Evolutionary conservation across 2,113 vertebrate genomes (phyloP).

Genomic region (Ceyx margarethae): DNA sequence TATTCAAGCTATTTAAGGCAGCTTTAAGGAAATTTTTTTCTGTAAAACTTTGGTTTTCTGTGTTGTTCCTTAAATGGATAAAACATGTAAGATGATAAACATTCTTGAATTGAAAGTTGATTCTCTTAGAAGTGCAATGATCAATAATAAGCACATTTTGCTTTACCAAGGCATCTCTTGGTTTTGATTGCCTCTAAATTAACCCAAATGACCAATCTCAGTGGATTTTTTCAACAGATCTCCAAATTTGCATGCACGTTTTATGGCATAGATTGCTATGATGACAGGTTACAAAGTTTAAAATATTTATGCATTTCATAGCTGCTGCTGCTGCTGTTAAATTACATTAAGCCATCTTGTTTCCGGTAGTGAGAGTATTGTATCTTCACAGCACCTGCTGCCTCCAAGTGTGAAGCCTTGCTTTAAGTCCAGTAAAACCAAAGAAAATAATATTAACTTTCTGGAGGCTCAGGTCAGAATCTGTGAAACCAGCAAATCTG

Average conservation of each 20-base stretch:
- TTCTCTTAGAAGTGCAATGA: background rate
- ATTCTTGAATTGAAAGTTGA: background rate
- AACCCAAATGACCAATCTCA: background rate
- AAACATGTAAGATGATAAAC: background rate
- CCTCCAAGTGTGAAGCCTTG: constrained; percentile 1
- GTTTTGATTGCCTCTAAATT: background rate
- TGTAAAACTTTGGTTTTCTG: background rate
- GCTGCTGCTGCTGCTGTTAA: background rate
- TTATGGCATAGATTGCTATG: background rate
- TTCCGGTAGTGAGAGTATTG: background rate
- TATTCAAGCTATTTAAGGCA: background rate
- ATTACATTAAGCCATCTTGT: rapidly evolving
- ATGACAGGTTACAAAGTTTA: background rate
- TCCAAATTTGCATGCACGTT: background rate
- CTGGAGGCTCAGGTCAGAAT: background rate
- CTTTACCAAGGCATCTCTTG: background rate
- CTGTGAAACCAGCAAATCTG: background rate
- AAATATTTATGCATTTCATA: background rate
- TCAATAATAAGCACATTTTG: background rate
- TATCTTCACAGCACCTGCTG: background rate
- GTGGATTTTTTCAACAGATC: background rate
- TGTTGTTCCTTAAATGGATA: background rate
- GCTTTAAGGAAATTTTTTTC: background rate
- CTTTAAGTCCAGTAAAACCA: background rate
- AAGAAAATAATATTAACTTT: background rate